Evolutionary conservation across 2,888 invertebrate genomes (phyloP), one percentile per base, ranked within the genome.

Genomic region (Polydrusus pterygomalis): DNA sequence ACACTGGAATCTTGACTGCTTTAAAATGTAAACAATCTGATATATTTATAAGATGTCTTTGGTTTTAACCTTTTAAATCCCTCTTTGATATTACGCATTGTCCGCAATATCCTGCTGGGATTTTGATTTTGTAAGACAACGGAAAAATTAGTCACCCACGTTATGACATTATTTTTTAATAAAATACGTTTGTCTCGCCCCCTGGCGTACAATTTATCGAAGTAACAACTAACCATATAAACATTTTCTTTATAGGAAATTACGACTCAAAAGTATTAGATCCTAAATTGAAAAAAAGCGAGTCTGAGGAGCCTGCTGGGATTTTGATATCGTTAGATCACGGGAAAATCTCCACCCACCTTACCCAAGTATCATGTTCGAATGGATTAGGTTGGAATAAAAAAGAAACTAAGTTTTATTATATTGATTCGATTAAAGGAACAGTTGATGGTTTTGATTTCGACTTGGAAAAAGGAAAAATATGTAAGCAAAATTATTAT

Each of bases 321-420:
- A 65, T 78, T 20, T 75, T 84, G 1, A 81, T 80, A 65, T 81
- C 80, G 54, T 78, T 81, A 18, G 62, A 76, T 34, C 70, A 78
- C 15, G 75, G 74, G 6, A 77, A 74, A 49, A 7, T 84, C 0
- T 81, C 79, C 60, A 79, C 77, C 30, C 82, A 84, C 64, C 47
- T 81, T 7, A 77, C 73, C 9, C 69, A 82, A 64, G 70, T 86
- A 11, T 80, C 81, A 8, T 81, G 84, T 54, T 84, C 85, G 0
- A 96, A 95, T 83, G 96, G 95, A 1, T 86, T 95, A 3, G 92
- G 92, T 0, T 96, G 95, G 94, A 92, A 91, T 25, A 81, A 86
- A 0, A 91, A 93, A 82, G 90, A 91, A 80, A 90, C 90, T 74
- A 91, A 89, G 79, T 91, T 95, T 89, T 95, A 93, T 86, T 95